Conservation (phyloP, 2,113 vertebrate species). For the Cochlearius cochlearius region DNA sequence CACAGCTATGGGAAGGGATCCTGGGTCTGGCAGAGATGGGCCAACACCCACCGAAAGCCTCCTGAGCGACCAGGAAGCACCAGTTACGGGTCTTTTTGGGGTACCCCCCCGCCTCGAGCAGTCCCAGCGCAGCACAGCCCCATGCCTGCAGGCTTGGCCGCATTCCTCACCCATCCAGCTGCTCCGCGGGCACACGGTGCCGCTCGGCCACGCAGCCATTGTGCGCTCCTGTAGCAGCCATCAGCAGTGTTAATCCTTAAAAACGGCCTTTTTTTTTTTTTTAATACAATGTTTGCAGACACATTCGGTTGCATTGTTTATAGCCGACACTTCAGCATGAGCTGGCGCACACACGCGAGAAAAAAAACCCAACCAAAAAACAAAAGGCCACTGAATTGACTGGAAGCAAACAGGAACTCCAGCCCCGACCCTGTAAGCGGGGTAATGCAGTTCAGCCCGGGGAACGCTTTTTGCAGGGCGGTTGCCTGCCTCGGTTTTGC, state of each 20-base stretch:
- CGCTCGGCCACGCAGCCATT: accelerated
- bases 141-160: background rate
- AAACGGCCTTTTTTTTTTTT: background rate
- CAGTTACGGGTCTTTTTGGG: background rate
- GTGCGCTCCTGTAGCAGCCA: background rate
- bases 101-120: background rate
- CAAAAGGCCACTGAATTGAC: background rate
- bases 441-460: background rate
- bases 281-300: background rate
- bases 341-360: background rate
- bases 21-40: background rate
- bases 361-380: background rate
- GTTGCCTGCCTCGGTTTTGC: background rate
- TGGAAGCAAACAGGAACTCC: background rate
- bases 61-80: background rate
- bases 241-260: background rate
- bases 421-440: background rate
- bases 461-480: background rate
- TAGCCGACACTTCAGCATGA: background rate
- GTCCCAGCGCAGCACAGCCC: background rate
- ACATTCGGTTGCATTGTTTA: background rate
- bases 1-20: background rate
- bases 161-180: background rate
- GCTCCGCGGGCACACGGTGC: accelerated
- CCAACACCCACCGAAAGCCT: background rate